Conservation (phyloP, 2,888 invertebrate species). For the Hydrotaea cyrtoneurina region DNA sequence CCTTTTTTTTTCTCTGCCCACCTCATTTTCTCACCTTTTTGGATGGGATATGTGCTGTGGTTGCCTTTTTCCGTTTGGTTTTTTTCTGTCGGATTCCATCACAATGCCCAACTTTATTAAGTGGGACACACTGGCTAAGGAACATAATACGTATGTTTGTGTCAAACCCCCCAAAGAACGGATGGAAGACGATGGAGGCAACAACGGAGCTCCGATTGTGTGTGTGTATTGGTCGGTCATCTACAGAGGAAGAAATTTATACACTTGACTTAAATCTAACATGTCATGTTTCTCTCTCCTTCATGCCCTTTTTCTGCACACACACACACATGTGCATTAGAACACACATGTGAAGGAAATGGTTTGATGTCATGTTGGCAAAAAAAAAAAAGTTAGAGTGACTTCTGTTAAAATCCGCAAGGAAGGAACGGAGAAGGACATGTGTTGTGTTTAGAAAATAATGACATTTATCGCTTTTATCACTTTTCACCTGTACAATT, state of each 20-base stretch:
- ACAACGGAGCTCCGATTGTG: background rate
- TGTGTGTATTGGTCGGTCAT: slow-evolving; percentile 31
- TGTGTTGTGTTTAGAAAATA: slow-evolving; percentile 33
- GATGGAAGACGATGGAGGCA: background rate
- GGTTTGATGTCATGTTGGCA: background rate
- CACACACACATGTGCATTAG: background rate
- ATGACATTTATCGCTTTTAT: slow-evolving; percentile 52
- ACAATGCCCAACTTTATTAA: slow-evolving; percentile 26
- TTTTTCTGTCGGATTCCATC: background rate
- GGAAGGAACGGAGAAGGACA: background rate
- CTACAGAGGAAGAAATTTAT: slow-evolving; percentile 36
- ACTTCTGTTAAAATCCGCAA: background rate
- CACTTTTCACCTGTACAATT: slow-evolving; percentile 51
- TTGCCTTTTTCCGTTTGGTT: too few species aligned
- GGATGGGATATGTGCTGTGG: background rate
- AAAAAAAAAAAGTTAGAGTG: background rate
- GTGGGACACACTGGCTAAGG: background rate
- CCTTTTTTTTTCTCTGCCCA: background rate
- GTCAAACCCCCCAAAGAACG: background rate
- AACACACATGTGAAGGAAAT: background rate
- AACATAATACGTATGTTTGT: background rate
- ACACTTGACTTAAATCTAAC: slow-evolving; percentile 45
- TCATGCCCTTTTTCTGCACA: background rate
- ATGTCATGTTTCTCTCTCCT: slow-evolving; percentile 32
- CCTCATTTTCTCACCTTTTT: slow-evolving; percentile 5